Percentiles rank a stretch among this genome's conserved stretches.
phyloP scores from a whole-genome alignment of 2,888 invertebrate genomes.

The Lasioglossum figueresi region DNA sequence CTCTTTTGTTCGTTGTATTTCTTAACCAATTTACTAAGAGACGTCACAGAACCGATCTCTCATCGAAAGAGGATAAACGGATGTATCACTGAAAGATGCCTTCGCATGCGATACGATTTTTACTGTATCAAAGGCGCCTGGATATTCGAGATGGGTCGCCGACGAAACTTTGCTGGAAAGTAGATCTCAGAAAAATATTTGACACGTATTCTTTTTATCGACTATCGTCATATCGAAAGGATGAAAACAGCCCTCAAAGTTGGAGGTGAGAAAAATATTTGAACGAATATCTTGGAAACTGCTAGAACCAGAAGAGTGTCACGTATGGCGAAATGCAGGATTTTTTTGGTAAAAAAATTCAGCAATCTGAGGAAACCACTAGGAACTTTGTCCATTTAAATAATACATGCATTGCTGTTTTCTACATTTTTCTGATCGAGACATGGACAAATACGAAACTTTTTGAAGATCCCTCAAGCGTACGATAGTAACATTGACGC shows the following conservation, averaged over 20 bases:
- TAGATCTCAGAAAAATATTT: not conserved
- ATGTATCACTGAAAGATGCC: not conserved
- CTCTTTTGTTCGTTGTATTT: not conserved
- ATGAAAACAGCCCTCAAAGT: constrained; percentile 1
- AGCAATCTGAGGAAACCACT: not conserved
- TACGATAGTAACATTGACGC: not conserved
- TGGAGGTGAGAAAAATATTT: not conserved
- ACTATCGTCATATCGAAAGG: constrained; percentile 4
- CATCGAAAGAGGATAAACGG: not conserved
- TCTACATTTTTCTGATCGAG: not conserved
- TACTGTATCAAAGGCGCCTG: not conserved
- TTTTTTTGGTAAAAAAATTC: not conserved
- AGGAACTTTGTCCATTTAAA: not conserved
- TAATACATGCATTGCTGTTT: not conserved
- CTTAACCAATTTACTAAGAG: not conserved
- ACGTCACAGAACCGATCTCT: not conserved
- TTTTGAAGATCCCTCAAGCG: not conserved
- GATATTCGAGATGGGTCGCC: not conserved
- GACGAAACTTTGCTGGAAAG: not conserved
- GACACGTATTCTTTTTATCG: constrained; percentile 14
- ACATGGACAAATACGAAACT: too few species aligned
- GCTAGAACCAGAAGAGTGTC: not conserved
- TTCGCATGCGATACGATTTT: not conserved
- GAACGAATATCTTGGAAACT: not conserved
- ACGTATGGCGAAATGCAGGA: not conserved